Percentiles rank a stretch among this genome's conserved stretches.
phyloP scores from a whole-genome alignment of 2,797 vertebrate genomes.

The Myotis findleyi region DNA sequence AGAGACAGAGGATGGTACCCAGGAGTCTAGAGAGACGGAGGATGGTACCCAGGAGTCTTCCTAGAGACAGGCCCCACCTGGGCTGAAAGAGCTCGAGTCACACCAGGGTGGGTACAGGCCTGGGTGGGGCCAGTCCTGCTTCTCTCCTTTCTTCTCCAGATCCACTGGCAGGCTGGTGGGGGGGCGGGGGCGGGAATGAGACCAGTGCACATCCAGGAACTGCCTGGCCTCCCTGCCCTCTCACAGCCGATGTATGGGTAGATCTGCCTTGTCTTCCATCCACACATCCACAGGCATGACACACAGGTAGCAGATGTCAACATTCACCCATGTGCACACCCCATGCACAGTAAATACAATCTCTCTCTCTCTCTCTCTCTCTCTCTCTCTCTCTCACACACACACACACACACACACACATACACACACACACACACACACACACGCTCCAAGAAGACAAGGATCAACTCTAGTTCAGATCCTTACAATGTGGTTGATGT shows the following conservation, averaged over 20 bases:
- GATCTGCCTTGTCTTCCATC: not conserved
- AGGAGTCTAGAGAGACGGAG: too few species aligned
- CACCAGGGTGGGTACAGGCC: too few species aligned
- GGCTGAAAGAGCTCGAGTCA: not conserved
- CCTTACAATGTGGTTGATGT: not conserved
- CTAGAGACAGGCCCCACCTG: not conserved
- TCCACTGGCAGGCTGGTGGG: not conserved
- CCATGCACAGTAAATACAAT: not conserved
- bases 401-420: too few species aligned
- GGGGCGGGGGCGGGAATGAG: too few species aligned
- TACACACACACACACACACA: not conserved
- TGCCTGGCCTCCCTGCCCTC: not conserved
- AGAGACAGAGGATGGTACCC: too few species aligned
- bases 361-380: too few species aligned
- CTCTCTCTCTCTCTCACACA: too few species aligned
- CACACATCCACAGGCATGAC: not conserved
- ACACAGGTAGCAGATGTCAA: not conserved
- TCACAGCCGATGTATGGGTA: not conserved
- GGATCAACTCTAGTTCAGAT: not conserved
- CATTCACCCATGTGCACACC: too few species aligned
- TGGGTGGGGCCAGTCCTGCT: not conserved
- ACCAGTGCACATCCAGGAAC: not conserved
- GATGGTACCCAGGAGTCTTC: not conserved
- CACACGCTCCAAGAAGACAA: not conserved
- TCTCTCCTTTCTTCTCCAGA: not conserved